Evolutionary conservation across 2,113 vertebrate genomes (phyloP).

Genomic region (Rattus norvegicus): GRCr8 NC_086028.1:9049001-9049500

Average conservation of each 20-base stretch:
- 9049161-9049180: background rate
- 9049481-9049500: conserved; percentile 22
- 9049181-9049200: background rate
- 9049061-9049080: background rate
- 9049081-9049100: background rate
- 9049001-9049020: background rate
- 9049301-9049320: conserved; percentile 13
- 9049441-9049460: background rate
- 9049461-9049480: conserved; percentile 55
- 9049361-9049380: background rate
- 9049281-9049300: conserved; percentile 18
- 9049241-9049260: background rate
- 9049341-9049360: conserved; percentile 43
- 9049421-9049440: conserved; percentile 9
- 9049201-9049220: background rate
- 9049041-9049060: background rate
- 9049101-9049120: background rate
- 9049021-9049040: background rate
- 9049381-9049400: background rate
- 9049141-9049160: background rate
- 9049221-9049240: background rate
- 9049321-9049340: conserved; percentile 5
- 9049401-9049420: conserved; percentile 48
- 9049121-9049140: background rate
- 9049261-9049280: background rate